These are phyloP conservation scores for Cavia porcellus DNA, from an alignment of 2,113 vertebrate genomes.

Conservation along the genomic window DNA sequence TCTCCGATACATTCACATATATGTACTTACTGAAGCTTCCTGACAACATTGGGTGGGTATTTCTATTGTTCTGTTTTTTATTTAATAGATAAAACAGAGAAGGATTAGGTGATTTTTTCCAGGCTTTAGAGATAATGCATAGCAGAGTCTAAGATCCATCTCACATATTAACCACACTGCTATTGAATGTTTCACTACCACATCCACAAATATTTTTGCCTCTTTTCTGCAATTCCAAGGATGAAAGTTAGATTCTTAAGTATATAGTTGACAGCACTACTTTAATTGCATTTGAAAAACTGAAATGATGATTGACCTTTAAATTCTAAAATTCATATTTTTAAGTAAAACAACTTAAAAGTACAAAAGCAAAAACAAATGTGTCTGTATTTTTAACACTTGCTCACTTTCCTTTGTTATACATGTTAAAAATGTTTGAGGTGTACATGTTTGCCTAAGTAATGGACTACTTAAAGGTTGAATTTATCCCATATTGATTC, in stretches of 20 bases:
- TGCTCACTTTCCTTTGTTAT: neutral
- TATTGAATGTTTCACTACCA: neutral
- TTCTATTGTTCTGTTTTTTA: neutral
- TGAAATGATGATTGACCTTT: neutral
- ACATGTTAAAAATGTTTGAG: neutral
- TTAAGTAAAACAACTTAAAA: conserved; percentile 46
- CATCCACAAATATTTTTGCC: neutral
- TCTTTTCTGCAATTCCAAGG: neutral
- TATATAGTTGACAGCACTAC: neutral
- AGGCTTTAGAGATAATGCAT: neutral
- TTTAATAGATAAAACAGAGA: neutral
- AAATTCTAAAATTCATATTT: neutral
- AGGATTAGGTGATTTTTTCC: neutral
- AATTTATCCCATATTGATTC: neutral
- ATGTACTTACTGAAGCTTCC: neutral
- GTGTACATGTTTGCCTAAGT: neutral
- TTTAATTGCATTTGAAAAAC: conserved; percentile 23
- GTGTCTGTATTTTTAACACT: neutral
- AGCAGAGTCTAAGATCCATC: neutral
- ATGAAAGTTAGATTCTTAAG: neutral
- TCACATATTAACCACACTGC: neutral
- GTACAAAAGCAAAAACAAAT: neutral
- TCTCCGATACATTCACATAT: neutral
- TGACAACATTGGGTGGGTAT: neutral
- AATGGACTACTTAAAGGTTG: neutral